Percentiles rank a stretch among this genome's conserved stretches.
These are phyloP conservation scores for Pristiophorus japonicus DNA, from an alignment of 2,113 vertebrate species.

Conservation along the genomic window DNA sequence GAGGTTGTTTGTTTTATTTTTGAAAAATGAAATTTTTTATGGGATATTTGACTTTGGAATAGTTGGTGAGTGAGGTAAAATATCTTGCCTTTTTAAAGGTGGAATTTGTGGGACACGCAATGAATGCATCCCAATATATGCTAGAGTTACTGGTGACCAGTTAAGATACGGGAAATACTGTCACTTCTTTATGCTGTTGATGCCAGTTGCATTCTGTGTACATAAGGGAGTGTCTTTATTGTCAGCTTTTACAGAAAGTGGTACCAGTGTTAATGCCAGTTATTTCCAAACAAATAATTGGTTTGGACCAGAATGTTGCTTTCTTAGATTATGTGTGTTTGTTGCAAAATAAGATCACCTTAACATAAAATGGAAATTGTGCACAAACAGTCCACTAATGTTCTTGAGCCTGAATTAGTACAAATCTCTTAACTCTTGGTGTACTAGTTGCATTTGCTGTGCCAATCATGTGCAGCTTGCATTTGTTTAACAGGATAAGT, in stretches of 20 bases:
- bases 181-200: background rate
- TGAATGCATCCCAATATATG: background rate
- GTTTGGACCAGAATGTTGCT: background rate
- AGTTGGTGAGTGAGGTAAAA: background rate
- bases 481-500: background rate
- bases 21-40: background rate
- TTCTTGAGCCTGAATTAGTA: background rate
- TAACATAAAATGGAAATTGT: background rate
- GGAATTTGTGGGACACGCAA: background rate
- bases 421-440: background rate
- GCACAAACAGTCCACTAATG: background rate
- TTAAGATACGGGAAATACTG: background rate
- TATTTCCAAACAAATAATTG: background rate
- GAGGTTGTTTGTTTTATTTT: background rate
- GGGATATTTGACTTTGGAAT: background rate
- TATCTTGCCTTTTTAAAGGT: background rate
- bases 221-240: background rate
- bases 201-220: background rate
- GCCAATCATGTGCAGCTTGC: background rate
- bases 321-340: background rate
- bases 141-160: background rate
- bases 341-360: background rate
- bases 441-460: background rate
- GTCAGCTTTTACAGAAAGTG: background rate
- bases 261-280: background rate